Evolutionary conservation across 2,888 invertebrate species (phyloP).

Genomic region (Yponomeuta malinellus): DNA sequence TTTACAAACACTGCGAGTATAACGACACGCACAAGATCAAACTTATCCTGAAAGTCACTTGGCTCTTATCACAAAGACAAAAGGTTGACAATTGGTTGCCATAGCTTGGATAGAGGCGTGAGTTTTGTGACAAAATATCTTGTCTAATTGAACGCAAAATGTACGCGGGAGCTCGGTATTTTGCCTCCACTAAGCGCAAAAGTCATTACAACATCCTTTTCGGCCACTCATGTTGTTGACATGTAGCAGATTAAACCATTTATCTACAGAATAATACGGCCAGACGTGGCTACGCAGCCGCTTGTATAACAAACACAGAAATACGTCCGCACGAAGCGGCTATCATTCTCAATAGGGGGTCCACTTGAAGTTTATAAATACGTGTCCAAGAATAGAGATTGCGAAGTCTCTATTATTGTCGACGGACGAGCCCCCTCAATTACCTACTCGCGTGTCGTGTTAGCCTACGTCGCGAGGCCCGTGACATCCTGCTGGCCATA

Average conservation of each 20-base stretch:
- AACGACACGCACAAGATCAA: not conserved
- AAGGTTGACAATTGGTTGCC: not conserved
- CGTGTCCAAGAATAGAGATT: not conserved
- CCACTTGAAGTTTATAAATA: not conserved
- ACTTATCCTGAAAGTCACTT: not conserved
- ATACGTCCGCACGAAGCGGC: not conserved
- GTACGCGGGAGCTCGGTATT: too few species aligned
- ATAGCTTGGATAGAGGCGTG: not conserved
- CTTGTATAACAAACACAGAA: not conserved
- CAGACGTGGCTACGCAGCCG: too few species aligned
- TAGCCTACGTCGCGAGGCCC: not conserved
- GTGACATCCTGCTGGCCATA: not conserved
- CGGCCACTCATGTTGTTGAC: too few species aligned
- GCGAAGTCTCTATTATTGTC: not conserved
- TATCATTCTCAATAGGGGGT: not conserved
- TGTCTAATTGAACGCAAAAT: too few species aligned
- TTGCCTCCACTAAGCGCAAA: not conserved
- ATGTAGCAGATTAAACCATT: too few species aligned
- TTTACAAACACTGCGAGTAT: constrained; percentile 6
- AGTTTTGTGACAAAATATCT: too few species aligned
- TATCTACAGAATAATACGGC: too few species aligned
- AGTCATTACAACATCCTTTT: too few species aligned
- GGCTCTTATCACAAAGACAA: not conserved
- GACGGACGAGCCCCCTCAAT: not conserved
- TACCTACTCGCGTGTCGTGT: not conserved